Evolutionary conservation across 1,140 invertebrate species (phyloP), one percentile per base, ranked within the genome.

Genomic region (Lepidurus arcticus): DNA sequence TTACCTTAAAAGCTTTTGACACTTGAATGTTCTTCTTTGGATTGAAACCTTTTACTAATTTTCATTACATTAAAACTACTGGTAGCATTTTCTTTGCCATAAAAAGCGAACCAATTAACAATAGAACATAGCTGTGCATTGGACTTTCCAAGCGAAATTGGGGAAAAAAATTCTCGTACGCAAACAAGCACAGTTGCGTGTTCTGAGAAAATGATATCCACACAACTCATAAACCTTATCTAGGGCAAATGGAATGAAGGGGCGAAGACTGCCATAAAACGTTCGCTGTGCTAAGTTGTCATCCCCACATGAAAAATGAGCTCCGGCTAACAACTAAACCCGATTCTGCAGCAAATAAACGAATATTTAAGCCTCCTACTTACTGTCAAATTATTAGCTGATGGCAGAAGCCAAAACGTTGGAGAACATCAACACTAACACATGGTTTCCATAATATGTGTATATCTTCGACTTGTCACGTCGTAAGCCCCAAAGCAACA

Each of bases 111-210:
- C 16, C 7, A 21, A 65, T 65, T 13, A 65, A 65, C 6, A 65
- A 65, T 65, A 65, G 47, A 21, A 11, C 47, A 65, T 21, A 65
- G 53, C 53, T 21, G 53, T 21, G 13, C 53, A 65, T 65, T 65
- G 53, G 16, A 21, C 0, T 13, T 13, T 65, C 53, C 53, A 9
- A 65, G 21, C 16, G 21, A 65, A 65, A 13, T 65, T 16, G 16
- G 13, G 16, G 7, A 5, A 13, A 65, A 0, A 21, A 34, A 34
- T 34, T 34, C 34, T 34, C 53, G 16, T 7, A 65, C 7, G 6
- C 53, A 65, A 65, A 65, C n/a, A 65, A 65, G 53, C 53, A 65
- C 53, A 5, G n/a, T n/a, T 65, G 53, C 53, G 53, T 65, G n/a
- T 65, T 65, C 6, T 21, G 53, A 21, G 13, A 65, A 65, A 65